Percentiles rank a stretch among this genome's conserved stretches.
phyloP scores from a whole-genome alignment of 2,797 vertebrate genomes.

The Gymnopithys bicolor region DNA sequence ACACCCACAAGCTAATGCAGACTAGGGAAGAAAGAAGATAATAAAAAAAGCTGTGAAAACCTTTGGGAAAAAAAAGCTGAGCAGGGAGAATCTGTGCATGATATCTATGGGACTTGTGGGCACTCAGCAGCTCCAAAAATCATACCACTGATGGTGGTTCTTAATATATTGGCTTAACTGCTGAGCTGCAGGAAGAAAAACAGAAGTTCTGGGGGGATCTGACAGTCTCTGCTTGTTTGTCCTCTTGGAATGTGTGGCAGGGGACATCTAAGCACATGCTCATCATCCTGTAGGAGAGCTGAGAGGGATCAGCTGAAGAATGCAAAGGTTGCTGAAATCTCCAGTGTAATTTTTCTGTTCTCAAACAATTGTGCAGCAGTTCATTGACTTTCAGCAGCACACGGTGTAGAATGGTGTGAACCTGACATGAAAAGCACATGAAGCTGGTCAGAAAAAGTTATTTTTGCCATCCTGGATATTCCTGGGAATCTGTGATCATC shows the following conservation, averaged over 20 bases:
- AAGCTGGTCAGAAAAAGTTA: background rate
- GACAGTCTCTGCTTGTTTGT: background rate
- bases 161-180: background rate
- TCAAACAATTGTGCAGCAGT: background rate
- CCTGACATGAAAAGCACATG: background rate
- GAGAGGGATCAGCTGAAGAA: background rate
- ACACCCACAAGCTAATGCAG: background rate
- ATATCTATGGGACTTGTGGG: background rate
- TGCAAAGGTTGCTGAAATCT: background rate
- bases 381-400: background rate
- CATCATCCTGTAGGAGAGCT: background rate
- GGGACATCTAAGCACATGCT: background rate
- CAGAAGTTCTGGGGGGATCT: background rate
- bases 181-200: background rate
- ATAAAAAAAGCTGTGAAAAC: slow-evolving; percentile 3
- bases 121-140: background rate
- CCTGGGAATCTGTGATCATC: background rate
- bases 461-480: background rate
- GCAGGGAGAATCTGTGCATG: background rate
- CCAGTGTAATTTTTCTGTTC: background rate
- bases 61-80: background rate
- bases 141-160: background rate
- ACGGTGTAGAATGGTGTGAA: accelerated
- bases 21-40: background rate
- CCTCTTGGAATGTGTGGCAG: background rate